Evolutionary conservation across 23 tunicate species (phyloP), one percentile per base, ranked within the genome.

Genomic region (Clavelina lepadiformis): DNA sequence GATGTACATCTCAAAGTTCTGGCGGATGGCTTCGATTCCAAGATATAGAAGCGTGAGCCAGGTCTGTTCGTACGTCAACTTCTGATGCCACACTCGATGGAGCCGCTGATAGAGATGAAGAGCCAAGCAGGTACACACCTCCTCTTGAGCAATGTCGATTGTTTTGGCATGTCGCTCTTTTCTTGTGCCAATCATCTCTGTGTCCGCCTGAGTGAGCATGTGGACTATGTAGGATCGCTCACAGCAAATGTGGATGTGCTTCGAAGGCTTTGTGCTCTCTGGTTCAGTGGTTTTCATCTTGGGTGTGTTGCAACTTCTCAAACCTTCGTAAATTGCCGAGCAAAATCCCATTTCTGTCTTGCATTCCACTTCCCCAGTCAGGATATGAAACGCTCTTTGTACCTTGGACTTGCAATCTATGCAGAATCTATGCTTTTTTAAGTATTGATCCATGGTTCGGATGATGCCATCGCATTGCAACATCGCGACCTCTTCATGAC

Each of bases 341-440:
- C 88, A 88, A 32, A 49, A 88, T 11, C 82, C 82, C 27, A 63
- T 23, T 26, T 80, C 96, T 4, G 57, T 51, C 5, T 58, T 46
- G 0, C 51, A 35, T 45, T 88, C 82, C 1, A 74, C 47, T 52
- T 88, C 96, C n/a, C 72, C 78, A 35, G 73, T 84, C 11, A 88
- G 74, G 15, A 88, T 88, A 21, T 61, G 70, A 56, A 65, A 80
- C 2, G 96, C 96, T 60, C 79, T 78, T 33, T 41, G 58, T 25
- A 88, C 96, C 30, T 88, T 88, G 18, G 82, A 41, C 46, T 88
- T 88, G 67, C 96, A 88, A 21, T 88, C 96, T 33, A 25, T 60
- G 32, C 96, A 88, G 63, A 88, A 88, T 18, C 96, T 65, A 68
- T 88, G 96, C 28, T 84, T 85, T 73, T 88, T 88, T 51, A 88